phyloP scores from a whole-genome alignment of 2,797 vertebrate genomes.

The Lacerta bilineata region DNA sequence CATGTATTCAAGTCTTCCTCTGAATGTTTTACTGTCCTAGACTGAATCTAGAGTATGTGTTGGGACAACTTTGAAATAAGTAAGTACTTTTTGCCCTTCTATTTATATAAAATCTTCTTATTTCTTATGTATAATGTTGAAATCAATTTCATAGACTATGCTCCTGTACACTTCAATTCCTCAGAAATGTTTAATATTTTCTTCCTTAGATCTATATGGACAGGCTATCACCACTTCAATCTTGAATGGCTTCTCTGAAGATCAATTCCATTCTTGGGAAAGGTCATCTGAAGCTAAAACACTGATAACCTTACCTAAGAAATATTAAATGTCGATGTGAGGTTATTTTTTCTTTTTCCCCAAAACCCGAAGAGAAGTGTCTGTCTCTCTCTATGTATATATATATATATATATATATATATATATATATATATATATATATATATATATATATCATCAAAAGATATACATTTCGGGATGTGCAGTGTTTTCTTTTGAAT shows the following conservation, averaged over 20 bases:
- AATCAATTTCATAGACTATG: conserved; percentile 8
- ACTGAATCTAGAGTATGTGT: conserved; percentile 17
- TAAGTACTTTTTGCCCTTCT: background rate
- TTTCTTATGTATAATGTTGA: background rate
- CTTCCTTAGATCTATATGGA: conserved; percentile 31
- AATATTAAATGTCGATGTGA: conserved; percentile 19
- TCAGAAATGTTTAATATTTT: conserved; percentile 44
- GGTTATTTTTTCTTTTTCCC: conserved; percentile 14
- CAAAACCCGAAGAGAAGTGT: background rate
- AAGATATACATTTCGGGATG: background rate
- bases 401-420: background rate
- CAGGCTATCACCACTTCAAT: conserved; percentile 32
- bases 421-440: rapidly evolving
- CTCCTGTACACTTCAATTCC: conserved; percentile 27
- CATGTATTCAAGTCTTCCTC: background rate
- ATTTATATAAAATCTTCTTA: background rate
- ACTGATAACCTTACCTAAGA: conserved; percentile 41
- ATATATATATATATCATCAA: conserved; percentile 14
- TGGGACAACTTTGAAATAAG: background rate
- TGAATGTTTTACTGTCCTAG: too few relatives aligned
- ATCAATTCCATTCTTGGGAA: conserved; percentile 53
- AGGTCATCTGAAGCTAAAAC: conserved; percentile 53
- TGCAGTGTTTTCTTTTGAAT: conserved; percentile 36
- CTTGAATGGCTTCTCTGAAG: conserved; percentile 53
- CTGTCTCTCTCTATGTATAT: background rate